phyloP scores from a whole-genome alignment of 53 echinoderm and acorn worm genomes.

The Crossaster papposus region DNA sequence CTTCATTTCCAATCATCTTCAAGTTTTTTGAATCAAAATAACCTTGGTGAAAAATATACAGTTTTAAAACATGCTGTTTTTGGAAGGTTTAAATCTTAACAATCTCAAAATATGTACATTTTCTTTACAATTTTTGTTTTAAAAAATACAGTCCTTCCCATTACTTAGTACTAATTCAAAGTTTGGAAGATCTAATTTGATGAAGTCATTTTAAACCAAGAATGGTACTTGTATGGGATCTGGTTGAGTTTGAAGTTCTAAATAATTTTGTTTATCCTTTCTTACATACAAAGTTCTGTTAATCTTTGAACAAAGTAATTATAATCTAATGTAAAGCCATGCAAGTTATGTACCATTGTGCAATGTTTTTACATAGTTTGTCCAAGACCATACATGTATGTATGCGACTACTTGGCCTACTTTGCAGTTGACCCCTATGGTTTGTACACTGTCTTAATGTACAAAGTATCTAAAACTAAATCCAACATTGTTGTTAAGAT shows the following conservation, averaged over 20 bases:
- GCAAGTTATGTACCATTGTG: neutral
- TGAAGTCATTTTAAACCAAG: constrained; percentile 2
- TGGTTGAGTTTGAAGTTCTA: neutral
- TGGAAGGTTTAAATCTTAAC: constrained; percentile 30
- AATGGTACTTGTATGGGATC: neutral
- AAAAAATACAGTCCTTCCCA: constrained; percentile 4
- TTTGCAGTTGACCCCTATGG: neutral
- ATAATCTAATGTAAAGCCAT: neutral
- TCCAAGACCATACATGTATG: constrained; percentile 8
- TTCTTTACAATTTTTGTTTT: neutral
- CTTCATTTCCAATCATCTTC: constrained; percentile 8
- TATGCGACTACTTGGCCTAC: neutral
- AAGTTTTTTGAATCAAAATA: constrained; percentile 18
- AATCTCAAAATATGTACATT: constrained; percentile 55
- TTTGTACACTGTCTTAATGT: constrained; percentile 10
- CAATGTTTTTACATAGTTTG: neutral
- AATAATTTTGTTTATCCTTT: neutral
- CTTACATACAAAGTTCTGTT: constrained; percentile 10
- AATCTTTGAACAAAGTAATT: neutral
- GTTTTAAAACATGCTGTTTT: constrained; percentile 6
- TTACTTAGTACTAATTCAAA: constrained; percentile 55
- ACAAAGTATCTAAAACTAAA: constrained; percentile 24
- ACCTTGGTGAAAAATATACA: constrained; percentile 49
- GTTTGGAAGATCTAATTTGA: constrained; percentile 25
- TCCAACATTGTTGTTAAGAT: constrained; percentile 19